Percentiles rank a stretch among this genome's conserved stretches.
Conservation (phyloP, 2,797 vertebrate species). For the Clarias pachynema region DNA sequence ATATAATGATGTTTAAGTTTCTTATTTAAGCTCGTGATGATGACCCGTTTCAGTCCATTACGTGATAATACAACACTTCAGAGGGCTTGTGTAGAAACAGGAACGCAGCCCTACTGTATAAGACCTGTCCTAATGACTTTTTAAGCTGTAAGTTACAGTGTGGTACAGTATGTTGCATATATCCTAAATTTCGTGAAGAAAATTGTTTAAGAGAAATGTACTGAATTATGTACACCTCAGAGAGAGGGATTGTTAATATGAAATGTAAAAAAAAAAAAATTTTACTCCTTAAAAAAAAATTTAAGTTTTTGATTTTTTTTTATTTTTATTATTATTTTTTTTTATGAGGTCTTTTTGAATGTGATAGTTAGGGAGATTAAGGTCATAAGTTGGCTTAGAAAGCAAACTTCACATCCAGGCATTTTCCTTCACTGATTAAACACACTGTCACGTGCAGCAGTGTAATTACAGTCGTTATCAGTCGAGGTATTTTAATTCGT, state of each 20-base stretch:
- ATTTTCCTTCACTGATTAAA: neutral
- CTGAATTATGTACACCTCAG: conserved; percentile 14
- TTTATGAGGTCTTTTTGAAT: conserved; percentile 29
- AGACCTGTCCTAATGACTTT: conserved; percentile 12
- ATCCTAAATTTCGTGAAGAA: conserved; percentile 12
- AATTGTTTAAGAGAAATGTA: conserved; percentile 6
- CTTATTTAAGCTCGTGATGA: conserved; percentile 3
- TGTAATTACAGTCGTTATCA: neutral
- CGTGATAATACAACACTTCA: neutral
- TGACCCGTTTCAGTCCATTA: conserved; percentile 10
- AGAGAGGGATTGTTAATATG: conserved; percentile 37
- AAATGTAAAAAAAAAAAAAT: conserved; percentile 38
- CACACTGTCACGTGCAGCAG: neutral
- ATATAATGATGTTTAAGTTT: neutral
- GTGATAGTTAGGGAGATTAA: neutral
- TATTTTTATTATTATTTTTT: conserved; percentile 26
- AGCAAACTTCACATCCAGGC: neutral
- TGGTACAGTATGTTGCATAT: neutral
- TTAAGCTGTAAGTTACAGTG: conserved; percentile 21
- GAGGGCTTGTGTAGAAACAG: neutral
- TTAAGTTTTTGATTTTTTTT: conserved; percentile 21
- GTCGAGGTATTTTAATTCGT: neutral
- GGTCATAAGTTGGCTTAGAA: conserved; percentile 1
- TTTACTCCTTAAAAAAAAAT: conserved; percentile 33
- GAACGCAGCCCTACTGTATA: neutral